A percentile compares a stretch with the other conserved stretches of the same genome.
These are phyloP conservation scores for Desoria tigrina DNA, from an alignment of 2,888 invertebrate species.

Conservation along the genomic window DNA sequence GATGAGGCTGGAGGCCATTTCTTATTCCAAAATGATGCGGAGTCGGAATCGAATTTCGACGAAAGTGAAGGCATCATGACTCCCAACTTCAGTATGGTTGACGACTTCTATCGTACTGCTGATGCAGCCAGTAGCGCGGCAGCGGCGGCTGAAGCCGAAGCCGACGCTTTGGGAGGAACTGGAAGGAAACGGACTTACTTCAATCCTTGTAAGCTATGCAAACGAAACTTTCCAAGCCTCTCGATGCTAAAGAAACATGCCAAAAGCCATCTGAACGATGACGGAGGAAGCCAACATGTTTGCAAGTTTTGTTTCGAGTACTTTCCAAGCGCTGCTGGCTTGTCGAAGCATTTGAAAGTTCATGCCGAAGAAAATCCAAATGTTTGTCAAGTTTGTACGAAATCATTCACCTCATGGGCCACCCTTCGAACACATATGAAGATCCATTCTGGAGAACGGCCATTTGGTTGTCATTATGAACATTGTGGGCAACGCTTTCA, in stretches of 20 bases:
- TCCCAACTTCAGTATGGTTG: conserved; percentile 14
- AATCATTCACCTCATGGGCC: conserved; percentile 16
- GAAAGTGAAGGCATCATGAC: conserved; percentile 15
- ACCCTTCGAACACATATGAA: conserved; percentile 37
- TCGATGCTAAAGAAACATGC: conserved; percentile 34
- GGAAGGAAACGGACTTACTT: conserved; percentile 4
- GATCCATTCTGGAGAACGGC: conserved; percentile 35
- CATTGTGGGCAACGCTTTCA: conserved; percentile 31
- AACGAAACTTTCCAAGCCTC: conserved; percentile 20
- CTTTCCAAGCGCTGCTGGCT: conserved; percentile 28
- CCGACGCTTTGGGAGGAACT: background rate
- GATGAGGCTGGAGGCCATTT: conserved; percentile 13
- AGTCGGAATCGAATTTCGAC: conserved; percentile 10
- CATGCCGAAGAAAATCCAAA: conserved; percentile 36
- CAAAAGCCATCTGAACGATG: conserved; percentile 26
- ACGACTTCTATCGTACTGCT: conserved; percentile 5
- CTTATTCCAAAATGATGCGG: conserved; percentile 8
- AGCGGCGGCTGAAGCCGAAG: background rate
- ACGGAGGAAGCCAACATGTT: conserved; percentile 27
- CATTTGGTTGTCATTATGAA: conserved; percentile 26
- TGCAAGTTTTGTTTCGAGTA: conserved; percentile 36
- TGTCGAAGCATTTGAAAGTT: conserved; percentile 34
- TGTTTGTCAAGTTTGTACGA: conserved; percentile 16
- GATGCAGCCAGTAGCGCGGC: background rate
- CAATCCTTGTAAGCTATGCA: conserved; percentile 32